Evolutionary conservation across 2,113 vertebrate species (phyloP).

Genomic region (Microcebus griseorufus): DNA sequence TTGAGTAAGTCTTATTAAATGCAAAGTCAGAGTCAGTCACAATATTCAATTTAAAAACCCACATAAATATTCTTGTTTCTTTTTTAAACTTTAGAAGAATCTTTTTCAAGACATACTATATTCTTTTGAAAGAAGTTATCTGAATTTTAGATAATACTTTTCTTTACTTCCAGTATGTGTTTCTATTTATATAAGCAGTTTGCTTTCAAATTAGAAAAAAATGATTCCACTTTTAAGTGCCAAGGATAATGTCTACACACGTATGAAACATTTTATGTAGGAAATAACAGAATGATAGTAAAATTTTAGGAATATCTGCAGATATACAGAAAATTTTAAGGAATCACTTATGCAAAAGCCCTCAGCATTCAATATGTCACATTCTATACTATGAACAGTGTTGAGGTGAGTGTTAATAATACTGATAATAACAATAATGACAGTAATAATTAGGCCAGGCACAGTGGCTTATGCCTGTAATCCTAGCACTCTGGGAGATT

Average conservation of each 20-base stretch:
- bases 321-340: background rate
- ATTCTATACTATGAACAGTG: background rate
- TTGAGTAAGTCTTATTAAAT: background rate
- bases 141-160: background rate
- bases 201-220: background rate
- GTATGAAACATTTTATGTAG: background rate
- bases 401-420: background rate
- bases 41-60: background rate
- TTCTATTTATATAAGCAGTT: slow-evolving; percentile 7
- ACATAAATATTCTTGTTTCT: background rate
- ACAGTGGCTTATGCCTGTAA: no score
- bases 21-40: background rate
- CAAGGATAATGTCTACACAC: background rate
- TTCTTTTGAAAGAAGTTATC: background rate
- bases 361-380: background rate
- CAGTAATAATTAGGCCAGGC: no score
- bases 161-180: background rate
- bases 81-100: background rate
- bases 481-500: no score
- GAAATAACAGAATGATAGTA: background rate
- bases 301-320: background rate
- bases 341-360: background rate
- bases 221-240: background rate
- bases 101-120: background rate
- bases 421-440: background rate